Evolutionary conservation across 2,113 vertebrate species (phyloP).

Genomic region (Centropus bengalensis): DNA sequence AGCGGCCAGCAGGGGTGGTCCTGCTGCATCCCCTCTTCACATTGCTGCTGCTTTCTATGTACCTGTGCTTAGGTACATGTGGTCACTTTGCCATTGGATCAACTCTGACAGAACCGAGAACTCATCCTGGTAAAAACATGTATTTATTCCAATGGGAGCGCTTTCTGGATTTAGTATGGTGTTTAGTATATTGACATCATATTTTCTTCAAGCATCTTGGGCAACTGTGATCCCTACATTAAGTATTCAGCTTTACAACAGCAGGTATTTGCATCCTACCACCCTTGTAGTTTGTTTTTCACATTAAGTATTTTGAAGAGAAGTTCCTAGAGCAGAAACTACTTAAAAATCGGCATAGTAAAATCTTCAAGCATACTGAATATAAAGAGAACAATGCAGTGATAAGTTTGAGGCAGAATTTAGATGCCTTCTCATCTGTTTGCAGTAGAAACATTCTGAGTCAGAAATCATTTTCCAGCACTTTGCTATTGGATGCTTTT

Average conservation of each 20-base stretch:
- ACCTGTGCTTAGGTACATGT: not conserved
- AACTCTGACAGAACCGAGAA: not conserved
- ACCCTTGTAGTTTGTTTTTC: not conserved
- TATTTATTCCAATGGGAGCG: not conserved
- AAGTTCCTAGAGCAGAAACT: not conserved
- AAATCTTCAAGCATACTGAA: not conserved
- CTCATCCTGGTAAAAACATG: not conserved
- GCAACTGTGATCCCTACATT: fast-evolving
- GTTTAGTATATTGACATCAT: not conserved
- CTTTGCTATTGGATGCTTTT: not conserved
- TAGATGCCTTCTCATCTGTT: not conserved
- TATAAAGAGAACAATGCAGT: not conserved
- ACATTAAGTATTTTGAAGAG: not conserved
- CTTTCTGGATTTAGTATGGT: not conserved
- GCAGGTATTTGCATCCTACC: not conserved
- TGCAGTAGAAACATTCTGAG: not conserved
- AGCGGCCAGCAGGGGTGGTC: not conserved
- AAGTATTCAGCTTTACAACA: not conserved
- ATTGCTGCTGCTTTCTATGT: not conserved
- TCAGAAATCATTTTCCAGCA: not conserved
- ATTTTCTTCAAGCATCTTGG: not conserved
- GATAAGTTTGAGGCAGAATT: not conserved
- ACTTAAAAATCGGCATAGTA: not conserved
- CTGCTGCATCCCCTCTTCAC: not conserved
- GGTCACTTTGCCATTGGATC: not conserved